Base-by-base conservation (phyloP, 2,888 invertebrate genomes). In the Ormyrus thymus region DNA sequence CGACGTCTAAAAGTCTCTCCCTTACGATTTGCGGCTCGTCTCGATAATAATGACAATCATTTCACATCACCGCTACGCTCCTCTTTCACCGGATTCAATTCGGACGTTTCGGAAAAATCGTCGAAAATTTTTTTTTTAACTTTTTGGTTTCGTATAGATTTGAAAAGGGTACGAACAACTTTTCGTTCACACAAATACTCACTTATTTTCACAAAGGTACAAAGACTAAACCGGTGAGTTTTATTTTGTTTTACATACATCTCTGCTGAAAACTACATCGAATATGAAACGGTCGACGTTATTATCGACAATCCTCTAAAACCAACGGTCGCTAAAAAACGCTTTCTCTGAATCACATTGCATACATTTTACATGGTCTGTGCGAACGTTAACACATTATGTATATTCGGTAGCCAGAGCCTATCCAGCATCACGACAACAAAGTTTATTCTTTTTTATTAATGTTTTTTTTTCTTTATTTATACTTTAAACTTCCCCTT, bases 401-500 rank as follows among this genome's bases (percentile, higher is more conserved):
- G 61, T 78, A 78, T 78, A 76, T 81, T 83, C 81, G 82, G 81
- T 83, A 84, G 81, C 83, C 83, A 82, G 82, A 83, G 81, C 81
- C 80, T 82, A 83, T 79, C 83, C 83, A 85, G 84, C 83, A 78
- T 82, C 81, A 82, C 82, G 83, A 82, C 83, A 83, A 83, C 82
- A 81, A 82, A 76, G 55, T 70, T 79, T 78, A 45, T 70, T 43
- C 46, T 77, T 73, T 69, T 78, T 68, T 73, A 76, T 65, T 81
- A 59, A 61, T 51, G 62, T 69, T 65, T 70, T 66, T 58, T 56
- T 45, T 64, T 66, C 10, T 76, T 65, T 77, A 77, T 65, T 65
- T 75, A 76, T 71, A 66, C 58, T 73, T 68, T 69, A 48, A 53
- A 73, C n/a, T 11, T 62, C 59, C 29, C 51, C 58, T 61, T 13